Base-by-base conservation (phyloP, 2,888 invertebrate species). In the Phlogophora meticulosa region DNA sequence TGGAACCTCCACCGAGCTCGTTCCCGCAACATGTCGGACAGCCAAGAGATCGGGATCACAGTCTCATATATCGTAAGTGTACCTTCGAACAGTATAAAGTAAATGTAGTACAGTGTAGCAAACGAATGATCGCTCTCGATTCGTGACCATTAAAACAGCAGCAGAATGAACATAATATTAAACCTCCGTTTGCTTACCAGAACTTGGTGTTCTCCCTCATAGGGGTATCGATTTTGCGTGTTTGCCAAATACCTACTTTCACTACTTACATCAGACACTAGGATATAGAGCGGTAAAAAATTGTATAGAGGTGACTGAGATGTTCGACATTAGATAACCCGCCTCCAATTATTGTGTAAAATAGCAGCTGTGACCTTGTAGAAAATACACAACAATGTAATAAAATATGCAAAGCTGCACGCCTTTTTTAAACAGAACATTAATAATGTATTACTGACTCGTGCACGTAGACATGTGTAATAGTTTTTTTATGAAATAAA, bases 61-160 rank as follows among this genome's bases (percentile, higher is more conserved):
- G 96, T 55, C 91, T 97, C 51, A 96, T 96, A 87, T 97, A 97
- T 87, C 96, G 97, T 97, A 95, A 96, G 96, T 96, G 62, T 43
- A 48, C 7, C 17, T 60, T 51, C 5, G 22, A 55, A 22, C 20
- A n/a, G 24, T 45, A 63, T 20, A 53, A 43, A 55, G 53, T 67
- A 71, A 63, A 42, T 7, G 15, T 1, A 38, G n/a, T 13, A n/a
- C n/a, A n/a, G 20, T 13, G 24, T 15, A 7, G 20, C 10, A 28
- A 13, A 36, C 1, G 24, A 20, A 49, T 32, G 7, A 22, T 22
- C n/a, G 7, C 42, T 22, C 28, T 22, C 11, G 22, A n/a, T 36
- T 20, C n/a, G 22, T 40, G 17, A 34, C n/a, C 7, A 22, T 11
- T 17, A 69, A 48, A 55, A 69, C 13, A 36, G 5, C 56, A 38